A percentile compares a stretch with the other conserved stretches of the same genome.
These are phyloP conservation scores for Malaclemys terrapin DNA, from an alignment of 2,113 vertebrate species.

Conservation along the genomic window DNA sequence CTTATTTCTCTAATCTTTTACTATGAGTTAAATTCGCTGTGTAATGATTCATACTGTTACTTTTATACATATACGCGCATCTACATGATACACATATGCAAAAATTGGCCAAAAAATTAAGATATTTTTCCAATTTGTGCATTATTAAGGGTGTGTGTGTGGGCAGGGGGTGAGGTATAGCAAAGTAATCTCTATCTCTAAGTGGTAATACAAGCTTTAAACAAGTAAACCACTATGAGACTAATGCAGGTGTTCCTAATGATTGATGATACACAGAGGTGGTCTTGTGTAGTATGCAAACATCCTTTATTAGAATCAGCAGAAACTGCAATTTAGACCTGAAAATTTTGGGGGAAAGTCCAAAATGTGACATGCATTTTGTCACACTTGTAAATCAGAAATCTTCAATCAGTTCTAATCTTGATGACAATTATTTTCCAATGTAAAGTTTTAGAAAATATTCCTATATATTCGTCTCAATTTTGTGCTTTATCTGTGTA, in stretches of 20 bases:
- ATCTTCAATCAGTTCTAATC: background rate
- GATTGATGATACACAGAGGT: background rate
- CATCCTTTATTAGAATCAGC: slow-evolving; percentile 24
- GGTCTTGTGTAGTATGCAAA: background rate
- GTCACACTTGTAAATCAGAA: background rate
- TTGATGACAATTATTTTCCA: background rate
- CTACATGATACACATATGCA: background rate
- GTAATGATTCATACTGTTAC: background rate
- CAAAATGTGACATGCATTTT: background rate
- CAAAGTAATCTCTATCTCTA: background rate
- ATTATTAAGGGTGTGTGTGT: background rate
- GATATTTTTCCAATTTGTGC: background rate
- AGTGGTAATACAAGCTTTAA: background rate
- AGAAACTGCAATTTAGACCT: background rate
- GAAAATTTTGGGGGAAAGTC: background rate
- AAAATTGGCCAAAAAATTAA: background rate
- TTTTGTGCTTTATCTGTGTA: background rate
- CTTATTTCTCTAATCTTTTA: background rate
- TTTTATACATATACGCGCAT: background rate
- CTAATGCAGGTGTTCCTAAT: background rate
- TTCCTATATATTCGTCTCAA: background rate
- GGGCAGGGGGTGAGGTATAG: fast-evolving
- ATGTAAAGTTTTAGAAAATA: background rate
- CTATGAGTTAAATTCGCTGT: background rate
- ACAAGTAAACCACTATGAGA: background rate